Conservation (phyloP, 1,140 invertebrate species). For the Pteromalus puparum region DNA sequence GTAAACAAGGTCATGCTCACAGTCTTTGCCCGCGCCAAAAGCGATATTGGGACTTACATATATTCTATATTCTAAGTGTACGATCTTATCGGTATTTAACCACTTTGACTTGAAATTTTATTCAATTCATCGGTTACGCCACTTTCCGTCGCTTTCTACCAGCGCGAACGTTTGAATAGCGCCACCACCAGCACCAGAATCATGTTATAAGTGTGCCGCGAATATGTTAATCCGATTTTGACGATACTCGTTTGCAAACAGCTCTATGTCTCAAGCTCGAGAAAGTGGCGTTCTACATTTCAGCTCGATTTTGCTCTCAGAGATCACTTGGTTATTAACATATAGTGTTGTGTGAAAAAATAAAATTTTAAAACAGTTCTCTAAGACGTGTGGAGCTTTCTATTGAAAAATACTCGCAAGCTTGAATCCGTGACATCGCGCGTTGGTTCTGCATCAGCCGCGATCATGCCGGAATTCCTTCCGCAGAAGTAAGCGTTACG, state of each 20-base stretch:
- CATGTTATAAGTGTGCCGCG: not conserved
- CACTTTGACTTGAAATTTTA: conserved; percentile 43
- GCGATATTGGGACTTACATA: conserved; percentile 58
- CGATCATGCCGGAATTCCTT: no score
- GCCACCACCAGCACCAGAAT: no score
- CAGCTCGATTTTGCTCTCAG: not conserved
- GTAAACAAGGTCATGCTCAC: conserved; percentile 33
- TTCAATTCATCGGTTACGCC: conserved; percentile 25
- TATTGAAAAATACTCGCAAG: not conserved
- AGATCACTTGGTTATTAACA: conserved; percentile 18
- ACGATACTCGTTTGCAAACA: not conserved
- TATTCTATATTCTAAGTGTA: conserved; percentile 30
- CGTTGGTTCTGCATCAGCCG: no score
- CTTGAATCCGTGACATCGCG: not conserved
- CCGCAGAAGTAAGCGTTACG: not conserved
- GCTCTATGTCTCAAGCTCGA: not conserved
- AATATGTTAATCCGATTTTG: not conserved
- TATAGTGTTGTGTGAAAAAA: not conserved
- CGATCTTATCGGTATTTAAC: not conserved
- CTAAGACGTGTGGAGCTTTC: not conserved
- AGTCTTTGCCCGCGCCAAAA: conserved; percentile 66
- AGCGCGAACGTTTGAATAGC: not conserved
- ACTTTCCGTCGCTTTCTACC: conserved; percentile 29
- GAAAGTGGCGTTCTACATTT: conserved; percentile 24
- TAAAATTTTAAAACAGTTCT: not conserved